Conservation (phyloP, 2,113 vertebrate species). For the Bombycilla garrulus region DNA sequence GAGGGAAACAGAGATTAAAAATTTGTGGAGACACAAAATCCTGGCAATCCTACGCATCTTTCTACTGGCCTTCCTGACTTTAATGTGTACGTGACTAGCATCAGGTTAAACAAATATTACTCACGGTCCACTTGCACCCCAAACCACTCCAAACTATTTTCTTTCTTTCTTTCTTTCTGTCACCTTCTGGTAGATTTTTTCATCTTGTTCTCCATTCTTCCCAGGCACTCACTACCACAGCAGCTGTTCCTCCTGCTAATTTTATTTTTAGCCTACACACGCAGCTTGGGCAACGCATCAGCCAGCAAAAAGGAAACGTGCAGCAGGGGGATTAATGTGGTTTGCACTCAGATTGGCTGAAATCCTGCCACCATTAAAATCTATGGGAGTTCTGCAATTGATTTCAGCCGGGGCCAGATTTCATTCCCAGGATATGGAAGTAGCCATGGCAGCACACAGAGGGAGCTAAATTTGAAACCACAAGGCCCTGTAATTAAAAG, state of each 20-base stretch:
- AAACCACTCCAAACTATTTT: not conserved
- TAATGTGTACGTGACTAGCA: accelerated
- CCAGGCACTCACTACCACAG: not conserved
- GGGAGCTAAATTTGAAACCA: not conserved
- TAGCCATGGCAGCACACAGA: not conserved
- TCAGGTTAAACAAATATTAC: not conserved
- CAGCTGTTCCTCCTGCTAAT: not conserved
- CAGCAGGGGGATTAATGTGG: not conserved
- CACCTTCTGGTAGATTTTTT: not conserved
- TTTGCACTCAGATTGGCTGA: not conserved
- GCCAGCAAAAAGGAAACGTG: not conserved
- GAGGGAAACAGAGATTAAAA: not conserved
- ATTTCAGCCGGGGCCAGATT: not conserved
- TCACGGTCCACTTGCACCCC: accelerated
- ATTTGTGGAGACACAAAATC: not conserved
- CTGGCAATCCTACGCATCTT: not conserved
- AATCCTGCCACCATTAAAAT: not conserved
- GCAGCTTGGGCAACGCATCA: not conserved
- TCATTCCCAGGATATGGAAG: not conserved
- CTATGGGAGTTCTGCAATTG: not conserved
- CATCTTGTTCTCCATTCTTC: not conserved
- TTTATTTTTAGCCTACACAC: not conserved
- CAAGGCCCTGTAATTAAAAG: not conserved
- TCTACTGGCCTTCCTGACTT: not conserved
- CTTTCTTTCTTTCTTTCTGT: not conserved